phyloP scores from a whole-genome alignment of 2,113 vertebrate species.

The Callithrix jacchus region DNA sequence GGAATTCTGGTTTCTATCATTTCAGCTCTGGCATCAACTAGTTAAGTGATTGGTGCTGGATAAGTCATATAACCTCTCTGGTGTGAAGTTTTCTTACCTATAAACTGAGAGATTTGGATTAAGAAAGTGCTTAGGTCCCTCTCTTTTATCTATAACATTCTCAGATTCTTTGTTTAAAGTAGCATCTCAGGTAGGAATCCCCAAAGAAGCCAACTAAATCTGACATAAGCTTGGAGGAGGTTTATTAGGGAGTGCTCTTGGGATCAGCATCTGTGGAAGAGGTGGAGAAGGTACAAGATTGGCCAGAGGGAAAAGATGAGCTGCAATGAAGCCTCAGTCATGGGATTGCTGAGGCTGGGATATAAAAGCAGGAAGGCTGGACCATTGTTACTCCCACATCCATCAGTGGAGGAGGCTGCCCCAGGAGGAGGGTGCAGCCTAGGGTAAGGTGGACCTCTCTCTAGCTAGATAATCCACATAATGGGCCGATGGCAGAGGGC shows the following conservation, averaged over 20 bases:
- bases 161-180: not conserved
- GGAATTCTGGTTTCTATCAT: not conserved
- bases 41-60: not conserved
- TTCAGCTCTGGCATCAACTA: not conserved
- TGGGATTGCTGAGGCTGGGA: not conserved
- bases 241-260: not conserved
- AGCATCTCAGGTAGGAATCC: not conserved
- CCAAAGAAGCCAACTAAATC: not conserved
- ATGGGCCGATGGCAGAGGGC: not conserved
- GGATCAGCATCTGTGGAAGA: not conserved
- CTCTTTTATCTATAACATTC: not conserved
- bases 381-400: not conserved
- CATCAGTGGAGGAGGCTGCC: not conserved
- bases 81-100: not conserved
- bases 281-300: rapidly evolving
- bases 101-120: not conserved
- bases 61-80: not conserved
- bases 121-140: not conserved
- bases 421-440: not conserved
- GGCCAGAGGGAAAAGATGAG: not conserved
- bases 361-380: too few species aligned
- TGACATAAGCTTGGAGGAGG: not conserved
- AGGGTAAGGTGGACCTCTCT: not conserved
- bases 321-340: not conserved
- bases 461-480: not conserved